These are phyloP conservation scores for Dinocampus coccinellae DNA, from an alignment of 2,888 invertebrate genomes.

Conservation along the genomic window DNA sequence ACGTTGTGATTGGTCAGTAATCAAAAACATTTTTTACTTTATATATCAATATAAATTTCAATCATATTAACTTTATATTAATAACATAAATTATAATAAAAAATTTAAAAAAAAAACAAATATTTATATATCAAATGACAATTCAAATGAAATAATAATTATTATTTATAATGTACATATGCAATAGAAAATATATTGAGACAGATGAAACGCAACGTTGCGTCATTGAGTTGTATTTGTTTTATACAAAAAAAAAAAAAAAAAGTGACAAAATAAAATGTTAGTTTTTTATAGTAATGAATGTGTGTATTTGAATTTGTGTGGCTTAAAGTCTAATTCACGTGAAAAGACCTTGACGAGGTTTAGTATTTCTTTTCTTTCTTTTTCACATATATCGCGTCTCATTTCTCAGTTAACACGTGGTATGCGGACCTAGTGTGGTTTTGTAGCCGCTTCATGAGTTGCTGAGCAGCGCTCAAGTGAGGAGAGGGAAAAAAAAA, in stretches of 20 bases:
- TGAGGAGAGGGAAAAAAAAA: not conserved
- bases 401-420: slow-evolving; percentile 2
- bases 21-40: too few relatives aligned
- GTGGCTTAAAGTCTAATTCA: not conserved
- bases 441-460: slow-evolving; percentile 10
- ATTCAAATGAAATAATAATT: too few relatives aligned
- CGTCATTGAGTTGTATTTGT: not conserved
- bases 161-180: too few relatives aligned
- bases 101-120: too few relatives aligned
- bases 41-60: too few relatives aligned
- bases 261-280: not conserved
- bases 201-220: not conserved
- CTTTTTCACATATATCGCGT: not conserved
- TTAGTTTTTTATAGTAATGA: not conserved
- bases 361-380: not conserved
- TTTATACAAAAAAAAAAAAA: too few relatives aligned
- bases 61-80: too few relatives aligned
- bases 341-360: slow-evolving; percentile 1
- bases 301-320: not conserved
- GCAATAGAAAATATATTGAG: too few relatives aligned
- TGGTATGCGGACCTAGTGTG: slow-evolving; percentile 9
- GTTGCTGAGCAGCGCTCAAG: not conserved
- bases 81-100: too few relatives aligned
- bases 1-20: too few relatives aligned
- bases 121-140: too few relatives aligned